A percentile compares a stretch with the other conserved stretches of the same genome.
These are phyloP conservation scores for Tetrao urogallus DNA, from an alignment of 2,113 vertebrate species.

Conservation along the genomic window DNA sequence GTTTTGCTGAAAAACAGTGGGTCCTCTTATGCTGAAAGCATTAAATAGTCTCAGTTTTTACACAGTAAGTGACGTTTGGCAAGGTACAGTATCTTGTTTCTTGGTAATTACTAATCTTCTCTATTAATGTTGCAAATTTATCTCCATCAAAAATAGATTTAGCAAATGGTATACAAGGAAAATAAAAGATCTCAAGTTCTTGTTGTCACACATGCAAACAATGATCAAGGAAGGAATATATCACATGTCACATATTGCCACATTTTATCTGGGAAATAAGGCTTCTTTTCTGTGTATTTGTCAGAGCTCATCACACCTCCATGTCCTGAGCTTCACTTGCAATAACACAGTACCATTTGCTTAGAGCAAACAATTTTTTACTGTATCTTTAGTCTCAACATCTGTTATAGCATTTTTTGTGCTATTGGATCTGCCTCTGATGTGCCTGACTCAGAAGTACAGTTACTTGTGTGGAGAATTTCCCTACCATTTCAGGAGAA, in stretches of 20 bases:
- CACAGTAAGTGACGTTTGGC: not conserved
- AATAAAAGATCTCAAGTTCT: not conserved
- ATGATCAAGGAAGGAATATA: not conserved
- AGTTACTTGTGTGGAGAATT: not conserved
- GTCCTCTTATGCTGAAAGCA: not conserved
- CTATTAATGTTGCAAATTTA: not conserved
- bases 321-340: not conserved
- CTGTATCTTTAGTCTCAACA: not conserved
- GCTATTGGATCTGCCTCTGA: not conserved
- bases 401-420: not conserved
- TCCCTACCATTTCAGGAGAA: not conserved
- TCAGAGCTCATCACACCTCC: not conserved
- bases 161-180: not conserved
- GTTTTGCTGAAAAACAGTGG: not conserved
- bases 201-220: not conserved
- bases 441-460: not conserved
- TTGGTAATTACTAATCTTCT: not conserved
- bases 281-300: not conserved
- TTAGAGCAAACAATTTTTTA: not conserved
- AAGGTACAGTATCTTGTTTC: not conserved
- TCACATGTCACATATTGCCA: not conserved
- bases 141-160: accelerated
- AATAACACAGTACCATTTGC: not conserved
- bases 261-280: not conserved
- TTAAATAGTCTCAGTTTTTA: not conserved